These are phyloP conservation scores for Pomacea canaliculata DNA, from an alignment of 2,888 invertebrate genomes.

Conservation along the genomic window DNA sequence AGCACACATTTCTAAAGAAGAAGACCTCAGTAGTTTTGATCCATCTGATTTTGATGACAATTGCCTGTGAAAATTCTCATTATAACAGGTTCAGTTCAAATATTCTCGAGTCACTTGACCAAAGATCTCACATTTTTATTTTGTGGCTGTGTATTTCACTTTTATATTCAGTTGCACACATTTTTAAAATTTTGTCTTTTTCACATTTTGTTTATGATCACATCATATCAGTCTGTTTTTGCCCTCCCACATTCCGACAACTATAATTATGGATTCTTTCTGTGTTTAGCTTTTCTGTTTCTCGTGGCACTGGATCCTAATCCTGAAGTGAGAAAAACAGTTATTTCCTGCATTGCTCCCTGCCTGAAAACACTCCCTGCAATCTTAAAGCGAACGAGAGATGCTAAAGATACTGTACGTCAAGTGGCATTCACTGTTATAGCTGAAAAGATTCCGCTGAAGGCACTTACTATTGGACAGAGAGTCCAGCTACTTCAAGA, in stretches of 20 bases:
- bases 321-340: slow-evolving; percentile 79
- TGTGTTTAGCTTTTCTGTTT: slow-evolving; percentile 59
- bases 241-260: too few species aligned
- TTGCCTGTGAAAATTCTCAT: too few species aligned
- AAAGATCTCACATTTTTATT: too few species aligned
- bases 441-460: slow-evolving; percentile 73
- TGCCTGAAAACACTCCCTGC: slow-evolving; percentile 79
- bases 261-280: background rate
- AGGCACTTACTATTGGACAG: slow-evolving; percentile 77
- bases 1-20: too few species aligned
- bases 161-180: too few species aligned
- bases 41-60: too few species aligned
- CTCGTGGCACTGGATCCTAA: slow-evolving; percentile 77
- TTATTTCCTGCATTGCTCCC: slow-evolving; percentile 81
- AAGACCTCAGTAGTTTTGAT: too few species aligned
- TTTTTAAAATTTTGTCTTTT: too few species aligned
- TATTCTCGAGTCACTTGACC: too few species aligned
- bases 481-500: slow-evolving; percentile 76
- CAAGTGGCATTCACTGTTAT: slow-evolving; percentile 74
- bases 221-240: background rate
- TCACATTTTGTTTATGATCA: background rate
- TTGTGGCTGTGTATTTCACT: too few species aligned
- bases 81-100: too few species aligned
- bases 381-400: slow-evolving; percentile 81
- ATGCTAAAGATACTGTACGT: slow-evolving; percentile 83